Conservation (phyloP, 2,888 invertebrate species). For the Parnassius mnemosyne region DNA sequence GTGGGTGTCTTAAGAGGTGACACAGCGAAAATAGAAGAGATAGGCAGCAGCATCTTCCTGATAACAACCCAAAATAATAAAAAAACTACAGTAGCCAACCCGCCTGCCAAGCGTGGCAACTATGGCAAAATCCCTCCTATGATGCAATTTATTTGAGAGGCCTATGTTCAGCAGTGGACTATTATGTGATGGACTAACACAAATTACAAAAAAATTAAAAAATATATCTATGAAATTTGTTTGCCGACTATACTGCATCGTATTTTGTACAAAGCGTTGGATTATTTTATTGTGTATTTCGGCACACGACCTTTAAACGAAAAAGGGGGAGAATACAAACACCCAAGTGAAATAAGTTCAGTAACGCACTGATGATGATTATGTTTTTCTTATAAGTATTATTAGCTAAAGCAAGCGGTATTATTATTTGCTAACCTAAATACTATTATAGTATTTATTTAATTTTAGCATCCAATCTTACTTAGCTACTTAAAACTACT, state of each 20-base stretch:
- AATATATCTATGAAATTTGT: neutral
- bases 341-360: constrained; percentile 35
- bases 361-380: constrained; percentile 21
- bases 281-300: constrained; percentile 76
- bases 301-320: constrained; percentile 47
- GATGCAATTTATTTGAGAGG: no score
- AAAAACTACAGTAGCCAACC: no score
- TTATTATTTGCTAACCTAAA: constrained; percentile 11
- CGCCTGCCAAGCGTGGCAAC: no score
- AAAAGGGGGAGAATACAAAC: constrained; percentile 47
- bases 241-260: constrained; percentile 10
- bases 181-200: no score
- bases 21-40: no score
- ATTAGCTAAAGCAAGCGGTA: constrained; percentile 11
- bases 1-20: no score
- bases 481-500: no score
- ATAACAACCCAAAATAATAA: no score
- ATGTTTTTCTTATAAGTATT: constrained; percentile 21
- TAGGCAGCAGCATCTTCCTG: no score
- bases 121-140: no score
- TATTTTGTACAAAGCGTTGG: constrained; percentile 58
- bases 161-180: no score
- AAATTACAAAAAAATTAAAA: no score
- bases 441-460: neutral
- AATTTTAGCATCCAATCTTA: neutral